A percentile compares a stretch with the other conserved stretches of the same genome.
These are phyloP conservation scores for Brotula barbata DNA, from an alignment of 2,797 vertebrate species.

Conservation along the genomic window DNA sequence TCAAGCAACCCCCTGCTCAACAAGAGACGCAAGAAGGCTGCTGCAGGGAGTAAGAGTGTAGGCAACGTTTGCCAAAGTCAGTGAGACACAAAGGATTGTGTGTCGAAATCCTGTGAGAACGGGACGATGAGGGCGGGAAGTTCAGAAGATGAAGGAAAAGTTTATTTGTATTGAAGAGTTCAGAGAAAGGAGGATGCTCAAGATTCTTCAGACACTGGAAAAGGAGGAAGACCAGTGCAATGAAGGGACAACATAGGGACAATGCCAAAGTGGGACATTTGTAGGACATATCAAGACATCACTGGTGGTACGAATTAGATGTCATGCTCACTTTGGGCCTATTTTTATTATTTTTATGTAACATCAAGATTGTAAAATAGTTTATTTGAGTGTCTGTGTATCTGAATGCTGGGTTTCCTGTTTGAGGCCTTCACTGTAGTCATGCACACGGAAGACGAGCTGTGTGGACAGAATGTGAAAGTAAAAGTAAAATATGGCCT, in stretches of 20 bases:
- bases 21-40: slow-evolving; percentile 95
- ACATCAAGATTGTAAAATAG: slow-evolving; percentile 44
- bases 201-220: slow-evolving; percentile 23
- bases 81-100: slow-evolving; percentile 63
- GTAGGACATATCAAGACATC: slow-evolving; percentile 10
- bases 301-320: slow-evolving; percentile 11
- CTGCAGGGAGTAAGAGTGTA: slow-evolving; percentile 77
- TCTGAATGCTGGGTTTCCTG: slow-evolving; percentile 44
- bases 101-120: slow-evolving; percentile 11
- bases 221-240: slow-evolving; percentile 15
- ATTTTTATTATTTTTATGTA: slow-evolving; percentile 33
- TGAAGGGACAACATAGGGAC: slow-evolving; percentile 25
- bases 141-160: slow-evolving; percentile 1
- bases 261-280: slow-evolving; percentile 25
- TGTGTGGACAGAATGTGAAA: slow-evolving; percentile 50
- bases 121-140: slow-evolving; percentile 2
- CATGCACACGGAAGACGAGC: slow-evolving; percentile 37
- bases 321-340: slow-evolving; percentile 11
- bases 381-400: slow-evolving; percentile 39
- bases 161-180: background rate
- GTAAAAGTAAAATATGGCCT: slow-evolving; percentile 27
- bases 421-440: slow-evolving; percentile 39
- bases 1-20: slow-evolving; percentile 96
- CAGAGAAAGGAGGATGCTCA: background rate
- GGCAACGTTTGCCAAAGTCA: slow-evolving; percentile 91